Base-by-base conservation (phyloP, 2,797 vertebrate species). In the Lagocephalus sceleratus region DNA sequence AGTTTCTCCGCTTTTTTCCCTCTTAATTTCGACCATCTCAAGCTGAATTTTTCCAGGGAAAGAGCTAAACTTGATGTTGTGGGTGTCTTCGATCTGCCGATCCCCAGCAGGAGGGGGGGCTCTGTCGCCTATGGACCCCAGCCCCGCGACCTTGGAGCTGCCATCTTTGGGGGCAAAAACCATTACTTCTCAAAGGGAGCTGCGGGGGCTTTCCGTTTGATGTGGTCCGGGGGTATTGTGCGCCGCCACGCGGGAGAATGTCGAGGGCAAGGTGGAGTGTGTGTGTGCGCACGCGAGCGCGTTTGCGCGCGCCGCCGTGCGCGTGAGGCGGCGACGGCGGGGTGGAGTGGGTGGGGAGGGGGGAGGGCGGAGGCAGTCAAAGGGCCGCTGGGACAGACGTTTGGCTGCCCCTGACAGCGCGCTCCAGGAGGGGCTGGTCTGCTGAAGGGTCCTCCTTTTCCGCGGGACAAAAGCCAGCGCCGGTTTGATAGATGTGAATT, bases 401-500 rank as follows among this genome's bases (percentile, higher is more conserved):
- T 89, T 82, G 86, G 84, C 85, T 82, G 85, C 89, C 89, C 89
- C 91, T 90, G 78, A 89, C 90, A 75, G 90, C 69, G 89, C 90
- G 81, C 92, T 79, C 87, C 89, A 85, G 91, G 90, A 87, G 88
- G 89, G 83, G 86, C 89, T 91, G 91, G 90, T 92, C 88, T 89
- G 84, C 84, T 88, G 88, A 86, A 82, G 87, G 79, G 82, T 63
- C 71, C 83, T 85, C 85, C 84, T 63, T 19, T 84, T 88, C 82
- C 71, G 58, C 63, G 50, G 85, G 88, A 92, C 92, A 93, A 92
- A 92, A 84, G 89, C 84, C 17, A 59, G 66, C 76, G 85, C 81
- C 83, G 75, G 77, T 85, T 89, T 92, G 90, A 93, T 91, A 92
- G 90, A 93, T 90, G 91, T 91, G 91, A 92, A 93, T 92, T 90